These are phyloP conservation scores for Murina feae DNA, from an alignment of 2,113 vertebrate species.

Conservation along the genomic window DNA sequence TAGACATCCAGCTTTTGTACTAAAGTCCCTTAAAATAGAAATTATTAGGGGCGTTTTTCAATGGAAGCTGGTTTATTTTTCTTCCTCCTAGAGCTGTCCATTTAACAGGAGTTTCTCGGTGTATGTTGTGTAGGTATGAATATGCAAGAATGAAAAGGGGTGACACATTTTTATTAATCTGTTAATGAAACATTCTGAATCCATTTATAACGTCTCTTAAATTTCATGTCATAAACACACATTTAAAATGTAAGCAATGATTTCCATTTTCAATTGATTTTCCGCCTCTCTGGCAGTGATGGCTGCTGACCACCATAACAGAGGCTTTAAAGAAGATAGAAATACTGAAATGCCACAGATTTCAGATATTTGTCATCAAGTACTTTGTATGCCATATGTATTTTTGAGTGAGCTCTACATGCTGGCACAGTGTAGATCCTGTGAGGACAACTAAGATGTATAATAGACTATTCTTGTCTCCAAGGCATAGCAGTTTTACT, in stretches of 20 bases:
- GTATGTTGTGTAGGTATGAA: not conserved
- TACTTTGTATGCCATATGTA: not conserved
- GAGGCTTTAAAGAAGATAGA: not conserved
- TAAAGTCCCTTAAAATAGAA: not conserved
- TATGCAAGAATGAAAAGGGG: not conserved
- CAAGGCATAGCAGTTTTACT: not conserved
- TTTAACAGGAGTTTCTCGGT: not conserved
- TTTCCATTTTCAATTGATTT: not conserved
- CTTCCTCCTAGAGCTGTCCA: not conserved
- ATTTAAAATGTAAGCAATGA: constrained; percentile 8
- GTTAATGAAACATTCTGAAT: not conserved
- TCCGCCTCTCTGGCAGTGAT: rapidly evolving
- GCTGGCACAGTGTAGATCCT: not conserved
- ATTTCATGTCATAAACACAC: not conserved
- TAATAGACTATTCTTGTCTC: not conserved
- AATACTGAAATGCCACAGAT: not conserved
- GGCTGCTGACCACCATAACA: not conserved
- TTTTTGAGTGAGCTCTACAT: not conserved
- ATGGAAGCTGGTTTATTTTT: not conserved
- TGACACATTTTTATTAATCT: not conserved
- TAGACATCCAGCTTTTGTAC: not conserved
- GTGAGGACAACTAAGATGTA: not conserved
- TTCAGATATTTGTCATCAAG: not conserved
- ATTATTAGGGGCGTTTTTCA: not conserved
- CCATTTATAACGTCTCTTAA: not conserved